Conservation (phyloP, 2,797 vertebrate species). For the Sitta carolinensis region DNA sequence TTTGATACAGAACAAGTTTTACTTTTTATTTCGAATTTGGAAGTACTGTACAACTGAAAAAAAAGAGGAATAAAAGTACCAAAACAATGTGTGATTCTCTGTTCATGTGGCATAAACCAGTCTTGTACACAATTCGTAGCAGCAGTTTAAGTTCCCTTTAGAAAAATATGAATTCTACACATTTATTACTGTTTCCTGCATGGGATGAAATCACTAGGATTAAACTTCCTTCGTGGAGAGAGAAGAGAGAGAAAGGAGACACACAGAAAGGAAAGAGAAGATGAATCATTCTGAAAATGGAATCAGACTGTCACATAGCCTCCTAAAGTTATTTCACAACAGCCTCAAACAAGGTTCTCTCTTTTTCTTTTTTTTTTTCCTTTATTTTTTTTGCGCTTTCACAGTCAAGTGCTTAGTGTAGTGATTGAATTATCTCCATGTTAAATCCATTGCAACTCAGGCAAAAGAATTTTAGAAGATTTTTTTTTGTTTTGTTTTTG, state of each 20-base stretch:
- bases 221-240: conserved; percentile 77
- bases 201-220: conserved; percentile 77
- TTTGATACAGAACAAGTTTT: conserved; percentile 90
- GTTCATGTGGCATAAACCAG: conserved; percentile 85
- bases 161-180: conserved; percentile 82
- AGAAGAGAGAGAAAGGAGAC: conserved; percentile 43
- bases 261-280: conserved; percentile 23
- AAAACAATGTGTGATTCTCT: conserved; percentile 83
- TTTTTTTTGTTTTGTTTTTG: not conserved
- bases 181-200: conserved; percentile 80
- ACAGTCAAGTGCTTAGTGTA: conserved; percentile 96
- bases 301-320: conserved; percentile 63
- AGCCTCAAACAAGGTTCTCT: conserved; percentile 51
- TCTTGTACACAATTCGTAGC: conserved; percentile 84
- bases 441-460: conserved; percentile 84
- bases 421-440: conserved; percentile 86
- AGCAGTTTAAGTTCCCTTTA: conserved; percentile 90
- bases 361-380: not conserved
- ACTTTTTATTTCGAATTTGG: conserved; percentile 84
- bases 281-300: conserved; percentile 65
- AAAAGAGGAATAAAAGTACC: conserved; percentile 85
- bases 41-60: conserved; percentile 86
- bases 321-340: conserved; percentile 44
- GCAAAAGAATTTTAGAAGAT: conserved; percentile 80
- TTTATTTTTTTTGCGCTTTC: conserved; percentile 74